Conservation (phyloP, 2,888 invertebrate species). For the Oxycera nigricornis region DNA sequence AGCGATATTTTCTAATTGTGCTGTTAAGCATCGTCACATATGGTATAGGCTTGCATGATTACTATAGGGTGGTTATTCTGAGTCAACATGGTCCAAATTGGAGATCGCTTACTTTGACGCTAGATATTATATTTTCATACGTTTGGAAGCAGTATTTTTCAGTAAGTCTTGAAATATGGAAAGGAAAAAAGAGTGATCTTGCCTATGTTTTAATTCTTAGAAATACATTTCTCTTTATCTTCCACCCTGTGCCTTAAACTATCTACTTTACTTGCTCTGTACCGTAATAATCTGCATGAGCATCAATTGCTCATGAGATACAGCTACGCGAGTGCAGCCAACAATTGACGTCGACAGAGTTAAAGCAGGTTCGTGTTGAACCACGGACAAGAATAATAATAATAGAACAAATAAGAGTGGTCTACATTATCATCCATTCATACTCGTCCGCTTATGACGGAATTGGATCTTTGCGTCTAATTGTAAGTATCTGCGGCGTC, state of each 20-base stretch:
- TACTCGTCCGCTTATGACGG: slow-evolving; percentile 24
- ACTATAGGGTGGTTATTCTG: no score
- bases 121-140: neutral
- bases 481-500: neutral
- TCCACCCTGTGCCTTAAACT: neutral
- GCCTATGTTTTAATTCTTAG: no score
- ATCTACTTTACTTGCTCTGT: neutral
- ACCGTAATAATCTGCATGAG: neutral
- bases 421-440: slow-evolving; percentile 31
- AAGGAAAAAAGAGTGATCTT: no score
- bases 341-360: slow-evolving; percentile 11
- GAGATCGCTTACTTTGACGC: no score
- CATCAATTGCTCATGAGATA: neutral
- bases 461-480: neutral
- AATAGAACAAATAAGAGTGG: neutral
- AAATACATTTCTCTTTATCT: neutral
- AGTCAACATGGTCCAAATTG: no score
- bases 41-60: no score
- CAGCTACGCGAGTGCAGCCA: neutral
- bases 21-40: neutral
- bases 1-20: slow-evolving; percentile 36
- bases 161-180: no score
- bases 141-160: neutral
- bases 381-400: neutral
- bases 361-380: neutral